Percentiles rank a stretch among this genome's conserved stretches.
Conservation (phyloP, 2,113 vertebrate genomes). For the Bubalus kerabau region DNA sequence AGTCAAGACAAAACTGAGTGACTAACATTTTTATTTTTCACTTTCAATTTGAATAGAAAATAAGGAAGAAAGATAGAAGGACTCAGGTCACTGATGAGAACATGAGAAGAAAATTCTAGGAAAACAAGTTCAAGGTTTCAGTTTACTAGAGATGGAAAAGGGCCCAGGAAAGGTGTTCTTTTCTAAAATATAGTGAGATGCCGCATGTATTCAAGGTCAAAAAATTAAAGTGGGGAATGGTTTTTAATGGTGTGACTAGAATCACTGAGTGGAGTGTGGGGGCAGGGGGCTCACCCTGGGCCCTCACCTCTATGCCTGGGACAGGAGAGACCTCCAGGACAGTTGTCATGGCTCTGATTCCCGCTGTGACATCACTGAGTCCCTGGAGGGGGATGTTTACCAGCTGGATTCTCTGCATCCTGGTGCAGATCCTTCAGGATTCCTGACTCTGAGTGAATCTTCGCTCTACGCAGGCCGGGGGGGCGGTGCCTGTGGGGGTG, state of each 20-base stretch:
- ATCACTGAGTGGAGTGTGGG: background rate
- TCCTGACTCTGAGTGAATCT: background rate
- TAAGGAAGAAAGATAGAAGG: background rate
- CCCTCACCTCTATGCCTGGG: background rate
- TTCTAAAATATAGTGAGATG: background rate
- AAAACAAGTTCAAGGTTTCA: background rate
- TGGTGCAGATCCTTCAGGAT: background rate
- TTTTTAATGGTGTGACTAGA: background rate
- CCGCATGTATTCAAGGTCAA: background rate
- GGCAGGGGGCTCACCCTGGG: background rate
- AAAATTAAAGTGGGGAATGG: background rate
- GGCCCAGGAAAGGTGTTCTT: background rate
- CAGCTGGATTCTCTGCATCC: background rate
- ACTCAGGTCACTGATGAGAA: background rate
- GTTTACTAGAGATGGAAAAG: background rate
- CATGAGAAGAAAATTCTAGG: background rate
- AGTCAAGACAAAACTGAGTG: background rate
- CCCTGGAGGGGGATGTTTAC: constrained; percentile 63
- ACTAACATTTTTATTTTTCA: background rate
- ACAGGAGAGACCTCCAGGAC: constrained; percentile 31
- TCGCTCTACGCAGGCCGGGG: rapidly evolving
- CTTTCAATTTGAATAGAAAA: background rate
- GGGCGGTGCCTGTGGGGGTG: background rate
- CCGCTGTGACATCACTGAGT: constrained; percentile 10
- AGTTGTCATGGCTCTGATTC: background rate